Percentiles rank a stretch among this genome's conserved stretches.
Conservation (phyloP, 2,888 invertebrate genomes). For the Erebia ligea region DNA sequence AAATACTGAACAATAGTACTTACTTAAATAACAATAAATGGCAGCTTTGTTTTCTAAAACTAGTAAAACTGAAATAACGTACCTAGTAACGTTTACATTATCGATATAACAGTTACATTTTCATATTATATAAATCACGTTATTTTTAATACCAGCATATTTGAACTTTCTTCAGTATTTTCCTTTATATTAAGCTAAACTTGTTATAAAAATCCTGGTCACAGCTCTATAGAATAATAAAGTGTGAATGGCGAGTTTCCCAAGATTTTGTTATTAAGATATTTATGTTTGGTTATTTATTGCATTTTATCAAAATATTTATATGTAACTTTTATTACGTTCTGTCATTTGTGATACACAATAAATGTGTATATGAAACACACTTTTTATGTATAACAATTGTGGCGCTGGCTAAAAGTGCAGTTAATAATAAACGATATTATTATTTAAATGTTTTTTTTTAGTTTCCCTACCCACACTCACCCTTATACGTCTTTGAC, state of each 20-base stretch:
- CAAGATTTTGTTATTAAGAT: constrained; percentile 20
- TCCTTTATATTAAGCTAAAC: constrained; percentile 3
- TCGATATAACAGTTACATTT: not conserved
- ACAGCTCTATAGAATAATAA: not conserved
- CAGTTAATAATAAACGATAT: constrained; percentile 17
- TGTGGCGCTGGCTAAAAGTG: constrained; percentile 18
- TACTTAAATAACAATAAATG: not conserved
- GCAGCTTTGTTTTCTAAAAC: constrained; percentile 3
- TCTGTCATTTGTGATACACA: constrained; percentile 28
- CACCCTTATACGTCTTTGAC: not conserved
- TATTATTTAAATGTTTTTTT: not conserved
- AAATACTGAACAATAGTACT: too few relatives aligned
- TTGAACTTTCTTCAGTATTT: not conserved
- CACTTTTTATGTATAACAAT: constrained; percentile 4
- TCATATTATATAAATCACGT: too few relatives aligned
- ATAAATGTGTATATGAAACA: constrained; percentile 6
- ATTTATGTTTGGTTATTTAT: constrained; percentile 34
- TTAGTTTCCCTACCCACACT: not conserved
- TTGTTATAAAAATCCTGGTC: constrained; percentile 10
- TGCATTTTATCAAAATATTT: constrained; percentile 39
- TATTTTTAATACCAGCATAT: not conserved
- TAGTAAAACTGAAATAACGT: not conserved
- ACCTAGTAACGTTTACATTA: not conserved
- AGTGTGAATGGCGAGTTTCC: constrained; percentile 26
- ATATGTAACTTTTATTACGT: constrained; percentile 14